Base-by-base conservation (phyloP, 2,888 invertebrate genomes). In the Netelia virgata region DNA sequence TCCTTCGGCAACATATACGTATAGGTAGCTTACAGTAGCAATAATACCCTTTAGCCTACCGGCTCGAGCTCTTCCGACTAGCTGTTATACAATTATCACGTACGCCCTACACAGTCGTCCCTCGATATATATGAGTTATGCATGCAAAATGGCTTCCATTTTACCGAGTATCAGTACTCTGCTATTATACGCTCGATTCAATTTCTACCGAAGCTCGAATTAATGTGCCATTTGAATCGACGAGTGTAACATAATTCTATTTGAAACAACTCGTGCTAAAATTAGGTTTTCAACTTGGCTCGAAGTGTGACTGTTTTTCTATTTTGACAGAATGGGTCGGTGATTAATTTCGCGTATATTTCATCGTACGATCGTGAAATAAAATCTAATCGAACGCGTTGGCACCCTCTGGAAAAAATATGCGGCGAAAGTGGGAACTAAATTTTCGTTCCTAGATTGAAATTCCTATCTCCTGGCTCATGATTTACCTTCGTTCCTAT, bases 21-120 rank as follows among this genome's bases (percentile, higher is more conserved):
- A 47, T 50, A 18, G 20, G 14, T 8, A 61, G 36, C 53, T 74
- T 74, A 1, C 8, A 63, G 63, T 16, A 63, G 63, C 74, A 64
- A 64, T 74, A 57, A 70, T 57, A 57, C 68, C 74, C 55, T 14
- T 47, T 47, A 10, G 63, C 20, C 50, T 41, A 55, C 57, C n/a
- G 55, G 66, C 57, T 69, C 77, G 55, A 66, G 70, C 73, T 81
- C 63, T 70, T 57, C 59, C 59, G 50, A 47, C 69, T 79, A 53
- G 75, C 61, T 83, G 82, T 87, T 82, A 79, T 74, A 78, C 80
- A 87, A 87, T 87, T 87, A 87, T 87, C 85, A 83, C 82, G 83
- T 85, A 75, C 82, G 16, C 36, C 74, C 18, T 6, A 14, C 81
- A 47, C 53, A 77, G 68, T 64, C 73, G 77, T 23, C 20, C 55